These are phyloP conservation scores for Ictalurus furcatus DNA, from an alignment of 2,113 vertebrate genomes.

Conservation along the genomic window DNA sequence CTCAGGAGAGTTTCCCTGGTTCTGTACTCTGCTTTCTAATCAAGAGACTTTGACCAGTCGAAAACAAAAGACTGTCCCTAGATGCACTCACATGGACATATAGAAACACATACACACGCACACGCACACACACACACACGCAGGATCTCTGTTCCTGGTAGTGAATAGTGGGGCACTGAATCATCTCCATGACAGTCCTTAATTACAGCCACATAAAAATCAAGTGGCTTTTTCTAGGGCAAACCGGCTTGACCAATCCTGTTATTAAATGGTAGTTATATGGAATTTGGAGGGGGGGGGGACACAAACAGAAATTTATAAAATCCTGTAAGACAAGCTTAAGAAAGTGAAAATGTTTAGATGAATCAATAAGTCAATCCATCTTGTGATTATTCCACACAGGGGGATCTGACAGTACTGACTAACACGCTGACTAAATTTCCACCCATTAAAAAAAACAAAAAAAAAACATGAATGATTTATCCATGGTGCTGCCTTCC, in stretches of 20 bases:
- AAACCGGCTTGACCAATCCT: conserved; percentile 58
- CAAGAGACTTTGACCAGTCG: background rate
- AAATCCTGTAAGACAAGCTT: conserved; percentile 26
- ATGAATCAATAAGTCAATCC: background rate
- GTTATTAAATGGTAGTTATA: conserved; percentile 49
- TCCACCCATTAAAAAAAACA: background rate
- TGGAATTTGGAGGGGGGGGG: background rate
- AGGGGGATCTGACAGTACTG: background rate
- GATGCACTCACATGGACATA: background rate
- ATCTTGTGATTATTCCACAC: background rate
- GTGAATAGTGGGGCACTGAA: conserved; percentile 54
- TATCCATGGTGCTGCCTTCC: background rate
- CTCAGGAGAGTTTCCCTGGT: background rate
- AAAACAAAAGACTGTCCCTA: background rate
- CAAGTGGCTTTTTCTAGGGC: conserved; percentile 65
- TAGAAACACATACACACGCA: background rate
- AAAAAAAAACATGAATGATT: background rate
- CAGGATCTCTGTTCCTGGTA: conserved; percentile 41
- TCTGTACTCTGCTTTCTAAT: background rate
- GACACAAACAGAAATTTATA: background rate
- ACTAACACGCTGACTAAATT: background rate
- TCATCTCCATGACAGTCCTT: conserved; percentile 66
- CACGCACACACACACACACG: background rate
- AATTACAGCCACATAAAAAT: conserved; percentile 63
- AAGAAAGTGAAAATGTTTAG: background rate